A percentile compares a stretch with the other conserved stretches of the same genome.
phyloP scores from a whole-genome alignment of 2,113 vertebrate species.

The Macroglossus sobrinus region DNA sequence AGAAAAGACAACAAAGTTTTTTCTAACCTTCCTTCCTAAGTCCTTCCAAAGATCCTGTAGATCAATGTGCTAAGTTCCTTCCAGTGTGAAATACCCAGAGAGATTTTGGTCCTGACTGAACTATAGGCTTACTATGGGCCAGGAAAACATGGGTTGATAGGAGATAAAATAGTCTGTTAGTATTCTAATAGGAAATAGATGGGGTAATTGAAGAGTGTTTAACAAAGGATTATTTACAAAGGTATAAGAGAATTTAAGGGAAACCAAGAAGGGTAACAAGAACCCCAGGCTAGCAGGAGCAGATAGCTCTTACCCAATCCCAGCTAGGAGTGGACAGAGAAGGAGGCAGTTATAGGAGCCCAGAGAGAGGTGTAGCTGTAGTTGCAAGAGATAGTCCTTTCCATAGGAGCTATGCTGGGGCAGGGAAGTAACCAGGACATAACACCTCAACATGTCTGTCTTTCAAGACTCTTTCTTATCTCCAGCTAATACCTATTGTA shows the following conservation, averaged over 20 bases:
- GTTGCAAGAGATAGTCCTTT: background rate
- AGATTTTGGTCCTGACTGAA: background rate
- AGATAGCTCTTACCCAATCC: background rate
- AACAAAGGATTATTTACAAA: background rate
- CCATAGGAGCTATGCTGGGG: no score
- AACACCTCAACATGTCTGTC: background rate
- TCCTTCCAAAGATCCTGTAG: background rate
- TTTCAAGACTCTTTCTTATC: background rate
- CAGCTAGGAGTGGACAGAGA: background rate
- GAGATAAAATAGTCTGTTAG: background rate
- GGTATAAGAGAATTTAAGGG: background rate
- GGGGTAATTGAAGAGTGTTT: background rate
- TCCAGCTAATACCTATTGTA: background rate
- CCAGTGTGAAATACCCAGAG: background rate
- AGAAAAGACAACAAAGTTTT: background rate
- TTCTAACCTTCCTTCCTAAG: background rate
- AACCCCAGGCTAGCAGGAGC: background rate
- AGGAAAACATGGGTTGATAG: background rate
- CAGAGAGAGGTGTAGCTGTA: background rate
- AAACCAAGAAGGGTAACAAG: background rate
- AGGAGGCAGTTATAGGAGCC: background rate
- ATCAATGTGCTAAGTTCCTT: background rate
- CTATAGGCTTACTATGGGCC: no score
- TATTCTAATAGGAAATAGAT: constrained; percentile 10
- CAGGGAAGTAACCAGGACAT: background rate